Evolutionary conservation across 1,140 invertebrate genomes (phyloP).

Genomic region (Varroa destructor): DNA sequence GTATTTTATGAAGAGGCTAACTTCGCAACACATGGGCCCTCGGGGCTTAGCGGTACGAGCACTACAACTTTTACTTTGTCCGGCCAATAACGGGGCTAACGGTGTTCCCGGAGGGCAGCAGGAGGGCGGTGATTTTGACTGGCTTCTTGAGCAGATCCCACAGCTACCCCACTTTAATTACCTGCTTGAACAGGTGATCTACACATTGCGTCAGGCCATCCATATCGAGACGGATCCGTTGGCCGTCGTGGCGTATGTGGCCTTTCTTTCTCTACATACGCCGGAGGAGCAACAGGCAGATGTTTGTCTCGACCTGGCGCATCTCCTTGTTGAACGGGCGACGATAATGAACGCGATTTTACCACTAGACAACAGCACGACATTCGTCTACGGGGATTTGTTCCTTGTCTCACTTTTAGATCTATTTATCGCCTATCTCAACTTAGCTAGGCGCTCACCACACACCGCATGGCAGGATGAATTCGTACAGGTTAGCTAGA

Average conservation of each 20-base stretch:
- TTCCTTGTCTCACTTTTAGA: constrained; percentile 58
- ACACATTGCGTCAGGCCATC: constrained; percentile 50
- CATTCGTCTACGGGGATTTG: constrained; percentile 32
- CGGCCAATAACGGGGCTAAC: constrained; percentile 39
- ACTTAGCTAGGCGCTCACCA: constrained; percentile 46
- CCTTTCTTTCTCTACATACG: constrained; percentile 63
- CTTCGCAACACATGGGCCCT: constrained; percentile 61
- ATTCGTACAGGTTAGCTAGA: constrained; percentile 11
- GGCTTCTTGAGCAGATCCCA: constrained; percentile 58
- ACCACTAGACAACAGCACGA: constrained; percentile 42
- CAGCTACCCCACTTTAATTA: constrained; percentile 46
- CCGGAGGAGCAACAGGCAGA: constrained; percentile 48
- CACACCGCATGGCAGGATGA: constrained; percentile 6
- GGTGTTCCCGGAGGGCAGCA: constrained; percentile 34
- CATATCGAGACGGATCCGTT: constrained; percentile 74
- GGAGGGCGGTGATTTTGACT: constrained; percentile 42
- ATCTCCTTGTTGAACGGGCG: constrained; percentile 80
- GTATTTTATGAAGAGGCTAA: constrained; percentile 72
- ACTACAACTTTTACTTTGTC: constrained; percentile 50
- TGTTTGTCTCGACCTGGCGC: constrained; percentile 60
- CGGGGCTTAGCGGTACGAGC: constrained; percentile 59
- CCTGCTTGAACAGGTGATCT: constrained; percentile 40
- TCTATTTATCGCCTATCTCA: constrained; percentile 62
- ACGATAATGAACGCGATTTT: constrained; percentile 70
- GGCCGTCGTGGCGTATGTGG: constrained; percentile 73